phyloP scores from a whole-genome alignment of 2,797 vertebrate genomes.

The Mastacembelus armatus region DNA sequence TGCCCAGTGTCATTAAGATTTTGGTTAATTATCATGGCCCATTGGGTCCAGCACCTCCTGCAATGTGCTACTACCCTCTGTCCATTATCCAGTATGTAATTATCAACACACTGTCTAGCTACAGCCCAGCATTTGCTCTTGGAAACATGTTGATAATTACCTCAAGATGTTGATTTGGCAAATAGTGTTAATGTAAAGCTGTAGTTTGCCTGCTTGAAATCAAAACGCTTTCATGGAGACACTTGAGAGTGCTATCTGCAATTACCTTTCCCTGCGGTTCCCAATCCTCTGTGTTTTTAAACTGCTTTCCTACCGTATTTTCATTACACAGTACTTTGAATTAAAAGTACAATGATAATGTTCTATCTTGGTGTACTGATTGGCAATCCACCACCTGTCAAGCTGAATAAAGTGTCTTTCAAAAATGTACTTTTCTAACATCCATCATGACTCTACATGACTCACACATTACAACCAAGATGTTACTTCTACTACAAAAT shows the following conservation, averaged over 20 bases:
- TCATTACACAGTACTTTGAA: conserved; percentile 17
- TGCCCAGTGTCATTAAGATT: conserved; percentile 79
- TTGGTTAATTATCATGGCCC: conserved; percentile 83
- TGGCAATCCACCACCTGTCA: conserved; percentile 2
- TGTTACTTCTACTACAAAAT: conserved; percentile 9
- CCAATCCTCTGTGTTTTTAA: conserved; percentile 29
- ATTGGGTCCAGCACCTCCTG: conserved; percentile 72
- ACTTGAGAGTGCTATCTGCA: conserved; percentile 38
- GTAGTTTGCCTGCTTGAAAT: conserved; percentile 48
- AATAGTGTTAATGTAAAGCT: conserved; percentile 54
- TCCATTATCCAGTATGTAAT: conserved; percentile 72
- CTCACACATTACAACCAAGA: neutral
- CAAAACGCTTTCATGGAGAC: conserved; percentile 44
- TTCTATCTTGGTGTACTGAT: conserved; percentile 3
- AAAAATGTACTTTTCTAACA: neutral
- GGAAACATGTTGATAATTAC: conserved; percentile 74
- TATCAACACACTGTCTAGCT: conserved; percentile 57
- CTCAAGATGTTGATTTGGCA: conserved; percentile 70
- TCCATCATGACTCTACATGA: neutral
- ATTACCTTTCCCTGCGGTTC: conserved; percentile 31
- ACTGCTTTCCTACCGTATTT: neutral
- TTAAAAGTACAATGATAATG: conserved; percentile 16
- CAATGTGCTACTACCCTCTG: conserved; percentile 59
- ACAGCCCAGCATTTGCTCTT: conserved; percentile 46
- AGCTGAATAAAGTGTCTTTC: conserved; percentile 1